phyloP scores from a whole-genome alignment of 1,140 invertebrate species.

The Condylostylus longicornis region DNA sequence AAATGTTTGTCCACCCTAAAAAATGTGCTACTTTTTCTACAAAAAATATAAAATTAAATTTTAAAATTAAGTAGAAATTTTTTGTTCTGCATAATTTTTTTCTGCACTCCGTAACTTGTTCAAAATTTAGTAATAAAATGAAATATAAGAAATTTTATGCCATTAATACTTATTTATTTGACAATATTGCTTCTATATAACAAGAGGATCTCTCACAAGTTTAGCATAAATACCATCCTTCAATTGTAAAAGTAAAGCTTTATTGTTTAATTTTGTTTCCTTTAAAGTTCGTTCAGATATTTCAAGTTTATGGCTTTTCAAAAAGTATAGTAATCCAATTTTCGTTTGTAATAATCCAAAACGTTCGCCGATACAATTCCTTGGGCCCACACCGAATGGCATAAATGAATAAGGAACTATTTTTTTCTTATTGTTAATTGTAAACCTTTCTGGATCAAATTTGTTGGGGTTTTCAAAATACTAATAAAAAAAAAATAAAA shows the following conservation, averaged over 20 bases:
- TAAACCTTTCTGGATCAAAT: constrained; percentile 51
- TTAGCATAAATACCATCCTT: constrained; percentile 14
- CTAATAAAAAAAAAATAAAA: constrained; percentile 35
- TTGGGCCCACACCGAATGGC: constrained; percentile 63
- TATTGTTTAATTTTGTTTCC: constrained; percentile 17
- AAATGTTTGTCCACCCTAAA: too few species aligned
- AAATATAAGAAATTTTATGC: too few species aligned
- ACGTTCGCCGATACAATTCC: constrained; percentile 55
- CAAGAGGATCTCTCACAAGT: constrained; percentile 19
- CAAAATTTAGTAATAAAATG: too few species aligned
- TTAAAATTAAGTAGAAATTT: too few species aligned
- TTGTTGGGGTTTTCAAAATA: constrained; percentile 48
- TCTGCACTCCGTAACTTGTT: too few species aligned
- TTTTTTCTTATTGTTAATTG: constrained; percentile 32
- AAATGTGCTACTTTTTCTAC: too few species aligned
- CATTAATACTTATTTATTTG: too few species aligned
- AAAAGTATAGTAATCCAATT: constrained; percentile 20
- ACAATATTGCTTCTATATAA: too few species aligned
- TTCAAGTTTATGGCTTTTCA: constrained; percentile 20
- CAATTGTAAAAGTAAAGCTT: constrained; percentile 17
- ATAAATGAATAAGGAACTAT: constrained; percentile 41
- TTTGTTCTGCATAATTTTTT: too few species aligned
- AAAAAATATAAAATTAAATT: too few species aligned
- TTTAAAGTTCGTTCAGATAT: constrained; percentile 12
- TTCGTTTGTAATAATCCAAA: constrained; percentile 25